Conservation (phyloP, 2,797 vertebrate species). For the Molossus alvarezi region DNA sequence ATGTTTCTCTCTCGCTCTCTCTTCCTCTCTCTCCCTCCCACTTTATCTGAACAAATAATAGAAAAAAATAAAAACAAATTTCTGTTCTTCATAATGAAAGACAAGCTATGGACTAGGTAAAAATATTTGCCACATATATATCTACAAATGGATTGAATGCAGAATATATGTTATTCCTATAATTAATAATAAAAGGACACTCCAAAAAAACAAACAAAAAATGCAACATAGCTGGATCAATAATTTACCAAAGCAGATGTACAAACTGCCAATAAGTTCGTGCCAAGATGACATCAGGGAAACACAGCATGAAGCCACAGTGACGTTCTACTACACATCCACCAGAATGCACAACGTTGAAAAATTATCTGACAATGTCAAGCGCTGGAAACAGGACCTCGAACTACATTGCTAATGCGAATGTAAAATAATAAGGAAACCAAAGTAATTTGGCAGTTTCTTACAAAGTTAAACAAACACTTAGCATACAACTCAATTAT, state of each 20-base stretch:
- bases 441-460: neutral
- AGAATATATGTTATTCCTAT: neutral
- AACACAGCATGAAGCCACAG: neutral
- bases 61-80: neutral
- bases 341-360: neutral
- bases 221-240: neutral
- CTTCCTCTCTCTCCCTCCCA: too few relatives aligned
- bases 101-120: neutral
- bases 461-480: neutral
- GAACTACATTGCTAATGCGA: neutral
- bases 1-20: too few relatives aligned
- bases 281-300: neutral
- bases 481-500: neutral
- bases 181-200: neutral
- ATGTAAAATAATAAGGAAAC: neutral
- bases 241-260: neutral
- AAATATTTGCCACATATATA: neutral
- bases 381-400: neutral
- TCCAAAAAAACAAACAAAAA: neutral
- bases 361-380: neutral
- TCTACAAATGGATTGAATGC: neutral
- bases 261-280: neutral
- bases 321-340: neutral
- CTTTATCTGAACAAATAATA: too few relatives aligned
- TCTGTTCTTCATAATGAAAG: slow-evolving; percentile 37